A percentile compares a stretch with the other conserved stretches of the same genome.
These are phyloP conservation scores for Sebastes miniatus DNA, from an alignment of 2,797 vertebrate genomes.

Conservation along the genomic window DNA sequence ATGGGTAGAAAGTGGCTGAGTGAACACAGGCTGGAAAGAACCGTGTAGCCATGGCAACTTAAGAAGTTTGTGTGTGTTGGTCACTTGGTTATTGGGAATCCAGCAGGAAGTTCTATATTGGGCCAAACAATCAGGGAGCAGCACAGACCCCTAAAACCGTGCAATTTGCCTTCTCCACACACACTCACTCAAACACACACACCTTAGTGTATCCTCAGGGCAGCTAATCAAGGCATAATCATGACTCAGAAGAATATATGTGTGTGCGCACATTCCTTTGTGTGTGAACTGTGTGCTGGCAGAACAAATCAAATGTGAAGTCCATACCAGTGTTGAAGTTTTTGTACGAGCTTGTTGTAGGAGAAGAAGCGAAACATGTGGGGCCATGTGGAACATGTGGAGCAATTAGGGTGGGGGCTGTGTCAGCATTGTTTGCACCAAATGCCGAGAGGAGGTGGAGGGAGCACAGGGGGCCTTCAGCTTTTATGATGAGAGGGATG, in stretches of 20 bases:
- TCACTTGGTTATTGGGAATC: constrained; percentile 59
- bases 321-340: constrained; percentile 15
- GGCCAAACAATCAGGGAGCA: constrained; percentile 36
- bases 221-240: constrained; percentile 23
- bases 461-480: constrained; percentile 57
- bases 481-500: constrained; percentile 67
- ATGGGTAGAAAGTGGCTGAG: constrained; percentile 38
- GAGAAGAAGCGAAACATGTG: constrained; percentile 65
- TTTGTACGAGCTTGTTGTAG: constrained; percentile 49
- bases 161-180: constrained; percentile 9
- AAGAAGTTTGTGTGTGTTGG: constrained; percentile 45
- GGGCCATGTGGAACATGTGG: constrained; percentile 75
- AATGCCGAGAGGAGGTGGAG: constrained; percentile 73
- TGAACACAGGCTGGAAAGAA: constrained; percentile 20
- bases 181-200: constrained; percentile 27
- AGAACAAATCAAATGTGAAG: constrained; percentile 30
- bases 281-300: background rate
- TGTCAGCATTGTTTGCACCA: constrained; percentile 79
- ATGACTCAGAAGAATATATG: constrained; percentile 24
- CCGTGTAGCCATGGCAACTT: constrained; percentile 57
- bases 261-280: background rate
- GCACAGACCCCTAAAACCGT: constrained; percentile 35
- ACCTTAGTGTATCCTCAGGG: constrained; percentile 13
- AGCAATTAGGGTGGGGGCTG: constrained; percentile 75
- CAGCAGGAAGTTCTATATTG: constrained; percentile 73